These are phyloP conservation scores for Cerceris rybyensis DNA, from an alignment of 2,888 invertebrate species.

Conservation along the genomic window DNA sequence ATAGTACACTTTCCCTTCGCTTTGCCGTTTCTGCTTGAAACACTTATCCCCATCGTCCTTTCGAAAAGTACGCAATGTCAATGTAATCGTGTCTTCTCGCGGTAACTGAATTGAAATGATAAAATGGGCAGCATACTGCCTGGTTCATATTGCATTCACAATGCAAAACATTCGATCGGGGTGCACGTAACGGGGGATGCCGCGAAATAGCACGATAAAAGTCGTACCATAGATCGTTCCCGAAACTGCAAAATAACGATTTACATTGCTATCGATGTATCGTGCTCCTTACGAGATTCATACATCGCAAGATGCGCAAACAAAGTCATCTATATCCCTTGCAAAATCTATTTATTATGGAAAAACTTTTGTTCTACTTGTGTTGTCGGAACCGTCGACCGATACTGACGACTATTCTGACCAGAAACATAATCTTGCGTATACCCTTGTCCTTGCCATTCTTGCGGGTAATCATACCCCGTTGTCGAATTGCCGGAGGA, in stretches of 20 bases:
- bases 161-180: constrained; percentile 41
- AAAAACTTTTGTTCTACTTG: constrained; percentile 63
- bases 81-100: constrained; percentile 52
- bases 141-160: constrained; percentile 35
- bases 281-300: constrained; percentile 39
- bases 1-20: constrained; percentile 55
- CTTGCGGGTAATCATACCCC: constrained; percentile 65
- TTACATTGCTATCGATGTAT: constrained; percentile 25
- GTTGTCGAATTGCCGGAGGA: constrained; percentile 63
- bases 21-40: constrained; percentile 40
- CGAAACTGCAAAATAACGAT: constrained; percentile 51
- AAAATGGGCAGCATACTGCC: constrained; percentile 19
- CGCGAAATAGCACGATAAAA: constrained; percentile 42
- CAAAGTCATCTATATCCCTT: constrained; percentile 50
- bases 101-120: constrained; percentile 19
- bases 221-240: constrained; percentile 34
- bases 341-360: constrained; percentile 31
- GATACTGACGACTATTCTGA: constrained; percentile 62
- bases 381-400: constrained; percentile 66
- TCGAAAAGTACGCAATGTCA: constrained; percentile 46
- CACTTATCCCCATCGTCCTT: constrained; percentile 48
- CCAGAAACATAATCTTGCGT: constrained; percentile 63
- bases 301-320: constrained; percentile 52
- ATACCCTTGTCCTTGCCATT: constrained; percentile 71
- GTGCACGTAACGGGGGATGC: constrained; percentile 39